phyloP scores from a whole-genome alignment of 1,140 invertebrate genomes.

The Teleopsis dalmanni region DNA sequence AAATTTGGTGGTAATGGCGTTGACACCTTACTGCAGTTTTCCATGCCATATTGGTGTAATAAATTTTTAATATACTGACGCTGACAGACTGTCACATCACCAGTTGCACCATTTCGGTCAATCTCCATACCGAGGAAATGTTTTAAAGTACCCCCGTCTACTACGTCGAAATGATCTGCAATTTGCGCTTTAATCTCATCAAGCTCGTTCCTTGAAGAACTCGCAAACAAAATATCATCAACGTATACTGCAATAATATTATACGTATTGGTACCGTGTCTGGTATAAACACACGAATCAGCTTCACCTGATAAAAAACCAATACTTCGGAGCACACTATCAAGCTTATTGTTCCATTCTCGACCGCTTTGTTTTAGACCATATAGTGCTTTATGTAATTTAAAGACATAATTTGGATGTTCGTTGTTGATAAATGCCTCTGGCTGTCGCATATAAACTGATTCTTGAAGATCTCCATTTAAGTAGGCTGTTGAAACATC shows the following conservation, averaged over 20 bases:
- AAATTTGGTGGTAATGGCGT: constrained; percentile 1
- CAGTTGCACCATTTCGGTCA: constrained; percentile 12
- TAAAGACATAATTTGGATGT: constrained; percentile 23
- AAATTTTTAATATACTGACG: constrained; percentile 14
- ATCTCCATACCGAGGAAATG: constrained; percentile 35
- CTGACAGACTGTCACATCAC: neutral
- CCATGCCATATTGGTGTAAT: constrained; percentile 2
- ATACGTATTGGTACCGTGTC: neutral
- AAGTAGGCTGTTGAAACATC: constrained; percentile 8
- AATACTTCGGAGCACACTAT: constrained; percentile 21
- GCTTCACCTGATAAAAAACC: constrained; percentile 19
- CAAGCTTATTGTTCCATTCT: constrained; percentile 24
- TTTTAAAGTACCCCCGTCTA: constrained; percentile 16
- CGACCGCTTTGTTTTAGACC: constrained; percentile 26
- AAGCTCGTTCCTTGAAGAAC: constrained; percentile 3
- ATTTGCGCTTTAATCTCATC: neutral
- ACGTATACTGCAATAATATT: constrained; percentile 9
- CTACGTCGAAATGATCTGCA: constrained; percentile 23
- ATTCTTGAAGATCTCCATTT: constrained; percentile 8
- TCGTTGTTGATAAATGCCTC: neutral
- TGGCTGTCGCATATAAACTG: constrained; percentile 12
- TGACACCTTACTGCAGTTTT: constrained; percentile 1
- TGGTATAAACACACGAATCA: constrained; percentile 20
- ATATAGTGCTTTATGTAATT: constrained; percentile 25
- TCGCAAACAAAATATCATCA: constrained; percentile 4